Percentiles rank a stretch among this genome's conserved stretches.
These are phyloP conservation scores for Acinonyx jubatus DNA, from an alignment of 2,113 vertebrate genomes.

Conservation along the genomic window DNA sequence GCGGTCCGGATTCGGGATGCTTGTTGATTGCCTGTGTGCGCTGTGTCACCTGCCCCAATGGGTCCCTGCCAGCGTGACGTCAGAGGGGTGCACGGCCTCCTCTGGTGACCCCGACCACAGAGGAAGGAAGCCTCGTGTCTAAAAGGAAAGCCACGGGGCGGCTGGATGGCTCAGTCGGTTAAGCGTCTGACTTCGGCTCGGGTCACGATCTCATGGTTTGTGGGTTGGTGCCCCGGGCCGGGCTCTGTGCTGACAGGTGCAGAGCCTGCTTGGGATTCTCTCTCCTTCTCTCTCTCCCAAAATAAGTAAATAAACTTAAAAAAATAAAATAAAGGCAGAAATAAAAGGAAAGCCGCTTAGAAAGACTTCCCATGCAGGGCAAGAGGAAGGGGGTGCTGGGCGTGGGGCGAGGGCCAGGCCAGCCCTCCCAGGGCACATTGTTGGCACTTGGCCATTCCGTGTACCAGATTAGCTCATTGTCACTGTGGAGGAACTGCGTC, in stretches of 20 bases:
- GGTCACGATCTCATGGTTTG: too few relatives aligned
- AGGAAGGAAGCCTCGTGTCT: neutral
- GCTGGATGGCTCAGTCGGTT: too few relatives aligned
- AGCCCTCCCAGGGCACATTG: accelerated
- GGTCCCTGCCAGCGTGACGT: accelerated
- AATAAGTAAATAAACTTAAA: too few relatives aligned
- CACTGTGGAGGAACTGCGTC: too few relatives aligned
- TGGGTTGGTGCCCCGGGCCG: too few relatives aligned
- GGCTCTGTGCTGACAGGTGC: too few relatives aligned
- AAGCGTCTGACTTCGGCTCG: too few relatives aligned
- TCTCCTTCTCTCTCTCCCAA: too few relatives aligned
- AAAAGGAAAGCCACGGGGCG: neutral
- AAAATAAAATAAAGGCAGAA: too few relatives aligned
- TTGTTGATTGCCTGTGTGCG: neutral
- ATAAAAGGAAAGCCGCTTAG: neutral
- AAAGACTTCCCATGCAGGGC: neutral
- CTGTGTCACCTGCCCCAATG: neutral
- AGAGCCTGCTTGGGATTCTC: too few relatives aligned
- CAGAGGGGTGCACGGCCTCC: neutral
- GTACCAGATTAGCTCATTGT: neutral
- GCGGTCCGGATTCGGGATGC: neutral
- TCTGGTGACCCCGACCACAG: neutral
- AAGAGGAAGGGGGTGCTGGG: neutral
- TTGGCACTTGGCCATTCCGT: accelerated
- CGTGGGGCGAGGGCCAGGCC: neutral